Evolutionary conservation across 2,888 invertebrate genomes (phyloP).

Genomic region (Spodoptera exigua): DNA sequence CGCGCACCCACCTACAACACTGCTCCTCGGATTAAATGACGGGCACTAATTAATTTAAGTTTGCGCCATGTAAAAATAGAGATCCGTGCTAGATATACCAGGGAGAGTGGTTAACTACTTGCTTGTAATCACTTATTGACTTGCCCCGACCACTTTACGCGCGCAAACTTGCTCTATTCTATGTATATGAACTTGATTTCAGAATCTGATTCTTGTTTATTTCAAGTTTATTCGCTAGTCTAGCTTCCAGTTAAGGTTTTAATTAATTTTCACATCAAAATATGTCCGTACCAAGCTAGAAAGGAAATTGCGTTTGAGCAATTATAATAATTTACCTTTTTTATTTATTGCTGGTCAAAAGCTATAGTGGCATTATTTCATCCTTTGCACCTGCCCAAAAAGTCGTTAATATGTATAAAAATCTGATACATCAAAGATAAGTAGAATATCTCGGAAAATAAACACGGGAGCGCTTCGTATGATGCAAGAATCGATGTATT

Average conservation of each 20-base stretch:
- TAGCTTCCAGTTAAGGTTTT: constrained; percentile 39
- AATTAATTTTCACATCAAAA: constrained; percentile 21
- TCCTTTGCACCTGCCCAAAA: constrained; percentile 35
- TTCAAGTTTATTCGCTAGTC: constrained; percentile 40
- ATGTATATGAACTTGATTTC: constrained; percentile 50
- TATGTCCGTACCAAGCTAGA: neutral
- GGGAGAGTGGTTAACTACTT: constrained; percentile 56
- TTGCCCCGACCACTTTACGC: constrained; percentile 41
- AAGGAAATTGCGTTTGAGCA: too few relatives aligned
- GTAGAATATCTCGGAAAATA: constrained; percentile 29
- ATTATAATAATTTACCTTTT: neutral
- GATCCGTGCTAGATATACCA: constrained; percentile 66
- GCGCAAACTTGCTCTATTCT: constrained; percentile 45
- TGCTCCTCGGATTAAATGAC: constrained; percentile 84
- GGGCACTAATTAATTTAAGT: constrained; percentile 86
- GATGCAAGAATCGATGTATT: constrained; percentile 39
- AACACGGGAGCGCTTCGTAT: constrained; percentile 20
- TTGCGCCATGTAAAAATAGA: constrained; percentile 78
- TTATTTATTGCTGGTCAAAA: neutral
- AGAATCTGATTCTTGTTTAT: constrained; percentile 48
- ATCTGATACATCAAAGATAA: constrained; percentile 34
- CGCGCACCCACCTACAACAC: constrained; percentile 81
- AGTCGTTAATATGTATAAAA: constrained; percentile 14
- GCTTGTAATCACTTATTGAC: constrained; percentile 45
- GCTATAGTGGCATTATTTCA: constrained; percentile 11